These are phyloP conservation scores for Hypsibius dujardini DNA, from an alignment of 1,140 invertebrate genomes.

Conservation along the genomic window DNA sequence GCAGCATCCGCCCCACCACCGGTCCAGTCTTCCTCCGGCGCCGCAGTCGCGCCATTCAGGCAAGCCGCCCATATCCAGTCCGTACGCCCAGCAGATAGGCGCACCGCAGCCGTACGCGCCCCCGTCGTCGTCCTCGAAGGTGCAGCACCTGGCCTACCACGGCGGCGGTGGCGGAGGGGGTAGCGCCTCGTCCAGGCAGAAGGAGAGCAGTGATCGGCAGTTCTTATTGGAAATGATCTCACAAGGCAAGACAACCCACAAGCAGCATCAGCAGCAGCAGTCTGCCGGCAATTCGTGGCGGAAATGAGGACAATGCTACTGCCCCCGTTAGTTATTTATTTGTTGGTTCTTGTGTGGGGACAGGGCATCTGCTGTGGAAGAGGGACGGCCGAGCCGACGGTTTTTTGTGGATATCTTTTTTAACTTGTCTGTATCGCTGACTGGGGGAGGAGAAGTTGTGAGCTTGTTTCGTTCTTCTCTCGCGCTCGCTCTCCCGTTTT, in stretches of 20 bases:
- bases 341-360: not conserved
- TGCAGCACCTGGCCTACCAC: conserved; percentile 1
- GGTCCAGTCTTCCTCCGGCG: too few species aligned
- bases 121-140: not conserved
- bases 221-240: conserved; percentile 12
- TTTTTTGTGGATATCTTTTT: too few species aligned
- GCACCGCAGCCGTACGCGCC: not conserved
- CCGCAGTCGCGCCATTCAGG: too few species aligned
- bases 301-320: not conserved
- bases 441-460: too few species aligned
- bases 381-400: too few species aligned
- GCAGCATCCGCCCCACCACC: too few species aligned
- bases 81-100: not conserved
- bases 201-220: not conserved
- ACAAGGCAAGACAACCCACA: not conserved
- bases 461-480: too few species aligned
- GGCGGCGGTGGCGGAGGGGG: not conserved
- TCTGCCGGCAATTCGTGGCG: not conserved
- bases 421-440: too few species aligned
- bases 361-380: too few species aligned
- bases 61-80: too few species aligned
- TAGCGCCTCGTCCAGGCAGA: not conserved
- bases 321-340: not conserved
- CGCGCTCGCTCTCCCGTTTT: too few species aligned
- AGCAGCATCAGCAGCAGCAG: too few species aligned